These are phyloP conservation scores for Plebejus argus DNA, from an alignment of 2,888 invertebrate species.

Conservation along the genomic window DNA sequence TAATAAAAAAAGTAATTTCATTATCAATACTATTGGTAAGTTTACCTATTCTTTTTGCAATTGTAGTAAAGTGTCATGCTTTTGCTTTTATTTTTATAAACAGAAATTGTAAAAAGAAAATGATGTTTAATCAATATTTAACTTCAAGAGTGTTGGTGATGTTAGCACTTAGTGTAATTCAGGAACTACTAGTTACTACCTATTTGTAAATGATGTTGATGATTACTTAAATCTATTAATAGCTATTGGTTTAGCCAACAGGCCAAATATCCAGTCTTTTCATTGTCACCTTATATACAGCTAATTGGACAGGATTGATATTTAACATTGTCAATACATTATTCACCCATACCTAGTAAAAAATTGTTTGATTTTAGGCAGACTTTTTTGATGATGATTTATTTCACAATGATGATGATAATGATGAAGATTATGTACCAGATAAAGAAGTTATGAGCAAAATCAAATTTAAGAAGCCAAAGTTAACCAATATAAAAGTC, in stretches of 20 bases:
- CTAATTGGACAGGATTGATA: no score
- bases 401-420: conserved; percentile 66
- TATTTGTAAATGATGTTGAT: neutral
- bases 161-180: neutral
- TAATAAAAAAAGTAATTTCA: neutral
- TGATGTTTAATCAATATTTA: neutral
- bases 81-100: neutral
- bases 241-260: no score
- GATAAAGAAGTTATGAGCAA: conserved; percentile 54
- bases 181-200: neutral
- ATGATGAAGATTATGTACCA: conserved; percentile 70
- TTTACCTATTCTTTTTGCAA: neutral
- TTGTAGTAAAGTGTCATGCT: neutral
- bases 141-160: neutral
- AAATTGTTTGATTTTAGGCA: conserved; percentile 47
- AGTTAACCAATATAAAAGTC: conserved; percentile 67
- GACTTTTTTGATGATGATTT: conserved; percentile 67
- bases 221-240: neutral
- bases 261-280: no score
- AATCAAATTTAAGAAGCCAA: conserved; percentile 68
- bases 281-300: no score
- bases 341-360: neutral
- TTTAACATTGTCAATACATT: no score
- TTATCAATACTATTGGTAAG: no score
- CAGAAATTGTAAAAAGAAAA: neutral